Evolutionary conservation across 1,140 invertebrate genomes (phyloP).

Genomic region (Aphis craccivora): DNA sequence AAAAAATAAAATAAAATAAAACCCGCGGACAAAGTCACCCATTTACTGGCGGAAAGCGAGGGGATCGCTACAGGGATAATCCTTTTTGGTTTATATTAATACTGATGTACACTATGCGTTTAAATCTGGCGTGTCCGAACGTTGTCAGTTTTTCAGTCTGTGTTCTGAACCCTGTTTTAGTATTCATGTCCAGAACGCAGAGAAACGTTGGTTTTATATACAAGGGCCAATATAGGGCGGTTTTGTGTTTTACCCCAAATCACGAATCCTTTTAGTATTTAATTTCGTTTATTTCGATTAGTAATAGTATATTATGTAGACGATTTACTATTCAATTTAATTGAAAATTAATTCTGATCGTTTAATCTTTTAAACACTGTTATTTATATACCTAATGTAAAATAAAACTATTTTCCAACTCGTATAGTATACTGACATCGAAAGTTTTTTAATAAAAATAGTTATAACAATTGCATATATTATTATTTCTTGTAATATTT

Average conservation of each 20-base stretch:
- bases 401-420: background rate
- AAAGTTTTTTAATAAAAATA: background rate
- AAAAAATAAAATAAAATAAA: background rate
- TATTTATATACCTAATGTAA: background rate
- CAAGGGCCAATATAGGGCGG: background rate
- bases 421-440: background rate
- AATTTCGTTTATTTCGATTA: background rate
- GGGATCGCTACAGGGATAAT: constrained; percentile 50
- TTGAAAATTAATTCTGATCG: background rate
- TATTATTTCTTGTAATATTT: background rate
- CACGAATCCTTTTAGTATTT: background rate
- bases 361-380: background rate
- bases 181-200: background rate
- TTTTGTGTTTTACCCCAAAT: background rate
- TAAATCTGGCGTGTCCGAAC: constrained; percentile 51
- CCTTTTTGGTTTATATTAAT: constrained; percentile 57
- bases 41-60: background rate
- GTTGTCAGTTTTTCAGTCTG: constrained; percentile 53
- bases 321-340: background rate
- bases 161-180: constrained; percentile 12
- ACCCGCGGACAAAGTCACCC: constrained; percentile 39
- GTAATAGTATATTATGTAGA: background rate
- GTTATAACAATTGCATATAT: background rate
- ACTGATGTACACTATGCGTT: constrained; percentile 49
- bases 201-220: background rate